A percentile compares a stretch with the other conserved stretches of the same genome.
Evolutionary conservation across 92 coral and sea anemone species (phyloP).

Genomic region (Chrysogorgia sp.): DNA sequence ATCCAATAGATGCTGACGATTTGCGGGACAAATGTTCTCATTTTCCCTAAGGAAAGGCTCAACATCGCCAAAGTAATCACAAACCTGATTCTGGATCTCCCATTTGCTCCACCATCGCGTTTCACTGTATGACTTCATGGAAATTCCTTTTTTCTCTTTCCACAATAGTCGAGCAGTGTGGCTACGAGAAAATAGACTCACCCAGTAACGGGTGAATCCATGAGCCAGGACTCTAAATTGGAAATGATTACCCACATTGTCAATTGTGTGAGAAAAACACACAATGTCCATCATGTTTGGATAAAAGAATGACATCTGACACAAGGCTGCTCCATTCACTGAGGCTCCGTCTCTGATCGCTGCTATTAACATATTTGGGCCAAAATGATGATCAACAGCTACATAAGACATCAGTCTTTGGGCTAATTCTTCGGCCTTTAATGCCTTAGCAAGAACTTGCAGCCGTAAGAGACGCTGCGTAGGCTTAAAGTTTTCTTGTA

Average conservation of each 20-base stretch:
- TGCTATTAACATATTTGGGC: constrained; percentile 39
- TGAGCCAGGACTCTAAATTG: constrained; percentile 53
- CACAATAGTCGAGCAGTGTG: constrained; percentile 11
- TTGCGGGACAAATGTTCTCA: too few species aligned
- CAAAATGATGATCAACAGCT: too few species aligned
- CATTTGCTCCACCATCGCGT: constrained; percentile 43
- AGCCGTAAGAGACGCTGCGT: too few species aligned
- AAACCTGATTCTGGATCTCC: constrained; percentile 30
- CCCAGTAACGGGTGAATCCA: constrained; percentile 54
- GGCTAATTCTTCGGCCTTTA: constrained; percentile 62
- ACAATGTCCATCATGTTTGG: too few species aligned
- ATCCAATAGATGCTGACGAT: too few species aligned
- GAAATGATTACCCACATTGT: constrained; percentile 56
- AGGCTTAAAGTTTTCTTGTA: constrained; percentile 62
- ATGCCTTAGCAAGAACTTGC: constrained; percentile 51
- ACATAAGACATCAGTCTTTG: too few species aligned
- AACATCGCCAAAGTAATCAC: constrained; percentile 67
- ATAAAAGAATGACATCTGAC: constrained; percentile 51
- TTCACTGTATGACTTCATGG: constrained; percentile 1
- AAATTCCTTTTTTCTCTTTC: constrained; percentile 49
- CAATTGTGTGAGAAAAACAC: too few species aligned
- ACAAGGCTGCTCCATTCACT: constrained; percentile 68
- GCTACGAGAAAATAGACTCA: constrained; percentile 52
- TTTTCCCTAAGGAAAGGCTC: too few species aligned
- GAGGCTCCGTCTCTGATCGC: constrained; percentile 67